Evolutionary conservation across 2,113 vertebrate genomes (phyloP).

Genomic region (Ochotona princeps): DNA sequence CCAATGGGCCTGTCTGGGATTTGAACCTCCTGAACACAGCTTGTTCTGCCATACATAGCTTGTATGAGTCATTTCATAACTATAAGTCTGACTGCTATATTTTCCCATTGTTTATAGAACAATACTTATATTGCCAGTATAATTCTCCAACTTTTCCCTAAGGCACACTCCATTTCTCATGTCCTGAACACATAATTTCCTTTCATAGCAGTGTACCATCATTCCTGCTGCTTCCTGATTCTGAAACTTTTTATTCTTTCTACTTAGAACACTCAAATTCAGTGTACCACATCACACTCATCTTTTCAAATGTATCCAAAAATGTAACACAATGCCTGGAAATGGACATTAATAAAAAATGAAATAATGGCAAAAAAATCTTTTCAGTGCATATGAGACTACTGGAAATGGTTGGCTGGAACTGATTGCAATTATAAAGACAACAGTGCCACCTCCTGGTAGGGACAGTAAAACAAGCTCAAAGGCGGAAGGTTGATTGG

Average conservation of each 20-base stretch:
- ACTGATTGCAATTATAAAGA: not conserved
- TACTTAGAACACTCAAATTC: not conserved
- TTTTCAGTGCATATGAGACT: not conserved
- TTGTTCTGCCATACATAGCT: too few relatives aligned
- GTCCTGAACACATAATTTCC: not conserved
- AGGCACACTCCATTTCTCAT: not conserved
- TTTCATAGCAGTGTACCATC: not conserved
- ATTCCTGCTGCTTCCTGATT: not conserved
- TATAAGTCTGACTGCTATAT: too few relatives aligned
- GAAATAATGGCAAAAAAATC: not conserved
- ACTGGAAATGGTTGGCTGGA: not conserved
- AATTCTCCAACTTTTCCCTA: not conserved
- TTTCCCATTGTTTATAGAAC: not conserved
- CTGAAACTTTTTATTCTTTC: not conserved
- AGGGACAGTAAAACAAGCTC: constrained; percentile 31
- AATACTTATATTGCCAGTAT: not conserved
- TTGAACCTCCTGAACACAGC: too few relatives aligned
- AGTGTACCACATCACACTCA: not conserved
- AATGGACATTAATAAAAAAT: not conserved
- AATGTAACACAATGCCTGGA: constrained; percentile 17
- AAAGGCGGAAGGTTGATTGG: not conserved
- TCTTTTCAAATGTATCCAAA: not conserved
- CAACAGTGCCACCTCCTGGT: constrained; percentile 38
- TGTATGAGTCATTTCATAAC: too few relatives aligned
- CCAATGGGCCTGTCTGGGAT: too few relatives aligned